Conservation (phyloP, 2,888 invertebrate genomes). For the Cryptus armator region DNA sequence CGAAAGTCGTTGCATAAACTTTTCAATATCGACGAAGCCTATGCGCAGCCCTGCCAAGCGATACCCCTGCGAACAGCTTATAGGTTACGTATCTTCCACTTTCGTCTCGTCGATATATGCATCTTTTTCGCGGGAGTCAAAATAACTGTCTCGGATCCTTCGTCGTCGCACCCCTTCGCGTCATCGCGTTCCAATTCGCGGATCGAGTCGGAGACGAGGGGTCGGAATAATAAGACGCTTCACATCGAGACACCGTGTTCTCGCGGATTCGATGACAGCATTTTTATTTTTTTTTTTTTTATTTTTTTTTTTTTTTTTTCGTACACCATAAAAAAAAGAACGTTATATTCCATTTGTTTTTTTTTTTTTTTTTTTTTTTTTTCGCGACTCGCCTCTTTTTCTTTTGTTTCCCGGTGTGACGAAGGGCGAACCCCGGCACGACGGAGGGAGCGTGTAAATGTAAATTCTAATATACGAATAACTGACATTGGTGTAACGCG, state of each 20-base stretch:
- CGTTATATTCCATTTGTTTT: neutral
- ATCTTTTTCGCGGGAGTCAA: conserved; percentile 7
- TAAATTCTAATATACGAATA: conserved; percentile 67
- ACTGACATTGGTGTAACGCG: conserved; percentile 47
- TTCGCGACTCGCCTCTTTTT: neutral
- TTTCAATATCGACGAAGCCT: neutral
- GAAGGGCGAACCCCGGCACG: conserved; percentile 5
- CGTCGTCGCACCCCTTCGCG: conserved; percentile 24
- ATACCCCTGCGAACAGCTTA: neutral
- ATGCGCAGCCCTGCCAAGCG: neutral
- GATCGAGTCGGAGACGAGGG: neutral
- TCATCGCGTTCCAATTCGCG: conserved; percentile 32
- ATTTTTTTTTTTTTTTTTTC: conserved; percentile 1
- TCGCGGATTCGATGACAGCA: conserved; percentile 41
- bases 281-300: no score
- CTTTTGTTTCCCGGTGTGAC: neutral
- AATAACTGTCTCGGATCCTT: neutral
- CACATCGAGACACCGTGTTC: conserved; percentile 4
- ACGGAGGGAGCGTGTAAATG: conserved; percentile 52
- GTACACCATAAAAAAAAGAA: conserved; percentile 14
- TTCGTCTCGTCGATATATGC: neutral
- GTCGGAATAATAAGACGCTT: conserved; percentile 16
- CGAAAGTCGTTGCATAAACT: neutral
- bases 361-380: neutral
- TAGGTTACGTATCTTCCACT: neutral